Evolutionary conservation across 2,113 vertebrate species (phyloP).

Genomic region (Caloenas nicobarica): DNA sequence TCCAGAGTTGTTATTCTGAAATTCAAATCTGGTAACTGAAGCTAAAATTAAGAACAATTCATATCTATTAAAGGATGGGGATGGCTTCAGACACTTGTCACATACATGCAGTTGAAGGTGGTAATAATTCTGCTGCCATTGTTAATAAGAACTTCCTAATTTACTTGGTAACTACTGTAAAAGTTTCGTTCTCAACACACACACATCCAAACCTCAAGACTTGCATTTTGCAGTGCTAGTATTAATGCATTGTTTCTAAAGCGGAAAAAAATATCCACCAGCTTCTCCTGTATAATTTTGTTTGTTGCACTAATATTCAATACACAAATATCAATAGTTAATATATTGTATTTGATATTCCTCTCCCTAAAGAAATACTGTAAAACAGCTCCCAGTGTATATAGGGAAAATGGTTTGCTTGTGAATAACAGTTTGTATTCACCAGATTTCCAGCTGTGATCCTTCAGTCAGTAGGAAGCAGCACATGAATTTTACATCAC

Average conservation of each 20-base stretch:
- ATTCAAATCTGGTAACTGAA: not conserved
- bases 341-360: not conserved
- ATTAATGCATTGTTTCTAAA: not conserved
- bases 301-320: not conserved
- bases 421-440: not conserved
- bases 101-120: not conserved
- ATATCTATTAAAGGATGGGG: not conserved
- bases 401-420: not conserved
- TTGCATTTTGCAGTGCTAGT: not conserved
- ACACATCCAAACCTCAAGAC: not conserved
- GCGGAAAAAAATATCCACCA: not conserved
- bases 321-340: not conserved
- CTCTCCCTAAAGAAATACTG: not conserved
- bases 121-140: not conserved
- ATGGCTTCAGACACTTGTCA: not conserved
- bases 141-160: not conserved
- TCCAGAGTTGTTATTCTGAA: not conserved
- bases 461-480: not conserved
- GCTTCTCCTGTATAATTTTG: not conserved
- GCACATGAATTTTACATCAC: not conserved
- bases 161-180: not conserved
- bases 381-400: not conserved
- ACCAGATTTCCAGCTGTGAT: not conserved
- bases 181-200: not conserved
- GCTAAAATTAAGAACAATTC: not conserved